phyloP scores from a whole-genome alignment of 2,797 vertebrate genomes.

The Eurystomus glaucurus region DNA sequence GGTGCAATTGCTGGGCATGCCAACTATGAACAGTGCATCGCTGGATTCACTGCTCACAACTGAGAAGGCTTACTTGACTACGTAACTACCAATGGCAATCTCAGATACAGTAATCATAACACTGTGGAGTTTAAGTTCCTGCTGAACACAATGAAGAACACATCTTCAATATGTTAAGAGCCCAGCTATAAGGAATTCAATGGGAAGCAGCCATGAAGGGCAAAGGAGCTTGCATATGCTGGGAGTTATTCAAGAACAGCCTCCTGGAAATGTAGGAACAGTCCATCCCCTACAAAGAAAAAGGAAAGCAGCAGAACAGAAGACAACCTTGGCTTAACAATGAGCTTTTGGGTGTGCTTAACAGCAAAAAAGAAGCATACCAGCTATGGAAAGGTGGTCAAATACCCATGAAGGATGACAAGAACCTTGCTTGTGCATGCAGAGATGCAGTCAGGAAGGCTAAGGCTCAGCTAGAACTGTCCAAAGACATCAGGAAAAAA shows the following conservation, averaged over 20 bases:
- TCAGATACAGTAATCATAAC: not conserved
- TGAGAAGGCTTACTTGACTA: not conserved
- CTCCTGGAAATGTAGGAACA: not conserved
- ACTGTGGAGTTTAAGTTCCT: not conserved
- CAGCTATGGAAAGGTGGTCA: too few species aligned
- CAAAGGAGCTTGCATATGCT: not conserved
- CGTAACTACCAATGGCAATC: not conserved
- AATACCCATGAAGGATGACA: too few species aligned
- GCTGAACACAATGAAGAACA: not conserved
- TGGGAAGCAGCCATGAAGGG: not conserved
- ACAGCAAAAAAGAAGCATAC: too few species aligned
- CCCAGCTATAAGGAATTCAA: not conserved
- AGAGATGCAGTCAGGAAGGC: not conserved
- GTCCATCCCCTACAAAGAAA: not conserved
- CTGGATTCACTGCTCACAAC: not conserved
- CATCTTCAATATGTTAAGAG: not conserved
- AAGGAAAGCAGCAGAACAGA: not conserved
- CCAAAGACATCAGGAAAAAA: not conserved
- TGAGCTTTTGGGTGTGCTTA: not conserved
- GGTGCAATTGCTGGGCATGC: too few species aligned
- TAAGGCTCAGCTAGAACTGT: not conserved
- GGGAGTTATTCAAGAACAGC: not conserved
- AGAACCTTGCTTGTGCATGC: too few species aligned
- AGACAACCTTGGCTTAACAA: not conserved
- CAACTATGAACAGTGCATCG: not conserved